phyloP scores from a whole-genome alignment of 1,140 invertebrate species.

The Chlorops oryzae region DNA sequence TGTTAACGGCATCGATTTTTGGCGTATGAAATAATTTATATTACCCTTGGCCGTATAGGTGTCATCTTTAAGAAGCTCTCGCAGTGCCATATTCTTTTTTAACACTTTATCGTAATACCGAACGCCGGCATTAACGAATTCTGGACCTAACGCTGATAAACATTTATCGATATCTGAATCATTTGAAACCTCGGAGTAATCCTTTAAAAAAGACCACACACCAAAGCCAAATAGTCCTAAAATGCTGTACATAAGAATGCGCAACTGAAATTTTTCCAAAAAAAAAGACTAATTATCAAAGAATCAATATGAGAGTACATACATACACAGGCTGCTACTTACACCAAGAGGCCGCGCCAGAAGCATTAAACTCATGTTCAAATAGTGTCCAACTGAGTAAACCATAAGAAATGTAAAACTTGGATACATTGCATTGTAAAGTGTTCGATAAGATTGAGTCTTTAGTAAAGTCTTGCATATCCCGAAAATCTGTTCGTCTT shows the following conservation, averaged over 20 bases:
- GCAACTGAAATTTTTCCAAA: constrained; percentile 45
- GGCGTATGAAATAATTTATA: constrained; percentile 58
- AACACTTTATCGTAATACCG: constrained; percentile 69
- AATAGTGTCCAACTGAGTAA: constrained; percentile 50
- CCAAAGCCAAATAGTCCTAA: constrained; percentile 54
- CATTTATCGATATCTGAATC: constrained; percentile 59
- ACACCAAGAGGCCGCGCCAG: constrained; percentile 49
- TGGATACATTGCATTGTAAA: constrained; percentile 52
- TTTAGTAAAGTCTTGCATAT: constrained; percentile 66
- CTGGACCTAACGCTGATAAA: constrained; percentile 53
- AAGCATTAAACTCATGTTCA: constrained; percentile 55
- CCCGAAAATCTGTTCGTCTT: constrained; percentile 70
- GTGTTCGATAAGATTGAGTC: constrained; percentile 52
- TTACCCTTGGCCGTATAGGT: constrained; percentile 63
- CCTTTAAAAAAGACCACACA: constrained; percentile 59
- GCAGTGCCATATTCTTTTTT: constrained; percentile 64
- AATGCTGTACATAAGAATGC: constrained; percentile 54
- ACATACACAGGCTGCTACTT: too few relatives aligned
- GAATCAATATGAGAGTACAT: too few relatives aligned
- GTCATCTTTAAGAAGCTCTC: constrained; percentile 57
- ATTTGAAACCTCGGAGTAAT: constrained; percentile 55
- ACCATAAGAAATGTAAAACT: constrained; percentile 47
- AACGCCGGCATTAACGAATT: constrained; percentile 63
- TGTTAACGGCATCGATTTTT: constrained; percentile 57
- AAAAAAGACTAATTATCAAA: neutral